Evolutionary conservation across 1,140 invertebrate genomes (phyloP), one percentile per base, ranked within the genome.

Genomic region (Macrobrachium rosenbergii): DNA sequence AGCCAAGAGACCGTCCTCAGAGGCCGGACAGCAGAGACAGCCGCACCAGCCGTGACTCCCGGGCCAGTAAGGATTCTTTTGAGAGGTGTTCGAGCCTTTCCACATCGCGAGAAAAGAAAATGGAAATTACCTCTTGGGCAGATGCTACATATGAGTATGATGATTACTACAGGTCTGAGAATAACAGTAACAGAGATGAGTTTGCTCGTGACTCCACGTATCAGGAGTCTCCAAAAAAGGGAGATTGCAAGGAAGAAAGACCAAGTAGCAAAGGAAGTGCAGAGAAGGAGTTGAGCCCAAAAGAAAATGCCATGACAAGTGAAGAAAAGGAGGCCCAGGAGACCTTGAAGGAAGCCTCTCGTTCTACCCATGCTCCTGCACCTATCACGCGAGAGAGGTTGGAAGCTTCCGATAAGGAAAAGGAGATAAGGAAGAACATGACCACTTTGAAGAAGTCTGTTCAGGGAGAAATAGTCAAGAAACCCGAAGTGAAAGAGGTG

Each of bases 1-100:
- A 89, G n/a, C 10, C 75, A 6, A 83, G 89, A 63, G 90, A 90
- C 21, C 82, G 90, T 16, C 90, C 90, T 21, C 79, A 89, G 45
- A 78, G 90, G 17, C 90, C 90, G 16, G 90, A 91, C 80, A 91
- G 90, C 62, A 79, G 90, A n/a, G 91, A 91, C 72, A 91, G 91
- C 60, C 64, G 88, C 67, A 89, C 86, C 21, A 89, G 91, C 87
- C 78, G 89, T 67, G 91, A 87, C 52, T 87, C 85, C 2, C 82
- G 72, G 0, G 60, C 82, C 43, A 88, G 87, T 62, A 88, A 83
- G 64, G 87, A 88, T 77, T 88, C 87, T 72, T 83, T 88, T 28
- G 82, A 81, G 8, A 58, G 85, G 52, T 81, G 76, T 1, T 76
- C 85, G 11, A 23, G 19, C 17, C 43, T 23, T 73, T 23, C 72